Evolutionary conservation across 2,113 vertebrate species (phyloP), one percentile per base, ranked within the genome.

Genomic region (Paedocypris sp.): DNA sequence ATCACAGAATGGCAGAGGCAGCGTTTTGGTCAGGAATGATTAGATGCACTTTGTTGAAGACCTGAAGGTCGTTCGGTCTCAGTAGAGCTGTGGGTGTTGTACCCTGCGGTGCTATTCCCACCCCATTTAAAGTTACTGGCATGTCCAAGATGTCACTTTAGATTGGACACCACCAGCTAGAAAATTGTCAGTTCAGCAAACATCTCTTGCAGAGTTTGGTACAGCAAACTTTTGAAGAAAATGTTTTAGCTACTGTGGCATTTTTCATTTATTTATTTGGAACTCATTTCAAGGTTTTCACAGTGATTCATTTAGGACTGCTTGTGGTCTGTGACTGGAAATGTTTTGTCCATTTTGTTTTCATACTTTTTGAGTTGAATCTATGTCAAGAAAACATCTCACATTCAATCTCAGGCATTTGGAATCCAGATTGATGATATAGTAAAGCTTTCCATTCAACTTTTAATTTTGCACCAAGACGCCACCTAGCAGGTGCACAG

Each of bases 1-100:
- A 72, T 77, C 26, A 73, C 45, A 64, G 52, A 82, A 75, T 61
- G 75, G 75, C 79, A 71, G 65, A 39, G 62, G 65, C 71, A 79
- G 77, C 80, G 75, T 63, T 79, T 76, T 79, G 75, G 82, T 84
- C 80, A 80, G 74, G 69, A 73, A 75, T 71, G 82, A 86, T 85
- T 82, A 85, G 75, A 69, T 13, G 62, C 51, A 72, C 72, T 63
- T 49, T 51, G 52, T 69, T 78, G 77, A 82, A 78, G 73, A 69
- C 69, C 60, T 78, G 76, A 82, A 83, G 82, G 84, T 83, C 76
- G 74, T 74, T 46, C 47, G 49, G 67, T 67, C 54, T 36, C 53
- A 53, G 60, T 12, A 41, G 33, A 36, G 22, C 39, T 6, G 19
- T 35, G 26, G 47, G 23, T 39, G 12, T 52, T 20, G 32, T 48